These are phyloP conservation scores for Bombus ignitus DNA, from an alignment of 1,140 invertebrate genomes.

Conservation along the genomic window DNA sequence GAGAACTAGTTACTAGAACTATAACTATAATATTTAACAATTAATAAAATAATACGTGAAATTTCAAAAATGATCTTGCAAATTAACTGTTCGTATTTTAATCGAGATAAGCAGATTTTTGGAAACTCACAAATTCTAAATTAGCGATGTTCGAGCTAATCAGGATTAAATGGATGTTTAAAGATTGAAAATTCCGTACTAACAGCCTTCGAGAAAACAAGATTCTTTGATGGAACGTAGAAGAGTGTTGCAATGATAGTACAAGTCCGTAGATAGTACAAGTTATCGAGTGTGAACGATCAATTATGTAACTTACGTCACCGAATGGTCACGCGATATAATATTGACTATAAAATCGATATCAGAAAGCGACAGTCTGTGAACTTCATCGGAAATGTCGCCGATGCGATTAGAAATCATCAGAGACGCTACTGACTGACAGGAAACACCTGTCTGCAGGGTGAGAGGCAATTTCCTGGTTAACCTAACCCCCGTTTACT, in stretches of 20 bases:
- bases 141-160: too few species aligned
- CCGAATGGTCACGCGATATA: neutral
- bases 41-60: too few species aligned
- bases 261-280: too few species aligned
- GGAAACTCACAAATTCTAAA: too few species aligned
- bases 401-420: constrained; percentile 67
- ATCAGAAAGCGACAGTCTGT: constrained; percentile 40
- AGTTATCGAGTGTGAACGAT: neutral
- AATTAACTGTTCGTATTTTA: too few species aligned
- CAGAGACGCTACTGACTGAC: constrained; percentile 52
- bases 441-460: constrained; percentile 68
- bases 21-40: neutral
- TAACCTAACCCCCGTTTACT: constrained; percentile 57
- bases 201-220: neutral
- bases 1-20: neutral
- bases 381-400: constrained; percentile 68
- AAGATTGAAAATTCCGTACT: neutral
- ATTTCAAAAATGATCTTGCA: too few species aligned
- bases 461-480: constrained; percentile 71
- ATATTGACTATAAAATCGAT: constrained; percentile 44
- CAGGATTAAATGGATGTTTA: neutral
- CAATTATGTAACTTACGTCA: neutral
- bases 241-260: neutral
- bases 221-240: neutral
- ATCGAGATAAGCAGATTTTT: too few species aligned